Base-by-base conservation (phyloP, 2,888 invertebrate species). In the Melinopterus prodromus region DNA sequence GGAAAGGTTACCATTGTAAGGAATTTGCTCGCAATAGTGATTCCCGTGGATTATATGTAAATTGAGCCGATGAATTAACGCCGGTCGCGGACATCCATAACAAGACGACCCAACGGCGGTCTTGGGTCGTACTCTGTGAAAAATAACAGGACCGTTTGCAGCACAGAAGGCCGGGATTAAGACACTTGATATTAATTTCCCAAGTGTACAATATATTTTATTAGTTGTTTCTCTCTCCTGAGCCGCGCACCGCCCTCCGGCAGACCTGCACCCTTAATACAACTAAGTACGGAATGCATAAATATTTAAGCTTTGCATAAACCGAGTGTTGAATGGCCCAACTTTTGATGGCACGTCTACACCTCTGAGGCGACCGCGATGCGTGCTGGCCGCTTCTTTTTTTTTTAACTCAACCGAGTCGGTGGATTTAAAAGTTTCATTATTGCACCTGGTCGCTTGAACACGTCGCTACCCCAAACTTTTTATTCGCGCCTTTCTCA, bases 181-280 rank as follows among this genome's bases (percentile, higher is more conserved):
- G 89, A 89, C 89, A 89, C 89, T 89, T 89, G 89, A 89, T 89
- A 89, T 89, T 89, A 89, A 89, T 89, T 89, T 89, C 89, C 89
- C 89, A 87, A 86, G 89, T 86, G 89, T 88, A 87, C 89, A 88
- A 89, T 89, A 89, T 88, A 89, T 89, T 89, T 89, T 89, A 89
- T 89, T 89, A 89, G 89, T 88, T 88, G 88, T 88, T 89, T 88
- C 88, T 88, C 88, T 89, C 88, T 87, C 87, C 86, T 86, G 85
- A 85, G 84, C 85, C 84, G 85, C 84, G 85, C 85, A 86, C 85
- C 53, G 53, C 12, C 74, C 36, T 74, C 37, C 74, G 36, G n/a
- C 35, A 87, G 86, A 87, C 88, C 87, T 88, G 87, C 88, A 84
- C 87, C 87, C 83, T 83, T 88, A 87, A 87, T 88, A 88, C 87